Evolutionary conservation across 2,113 vertebrate genomes (phyloP).

Genomic region (Seriola quinqueradiata): DNA sequence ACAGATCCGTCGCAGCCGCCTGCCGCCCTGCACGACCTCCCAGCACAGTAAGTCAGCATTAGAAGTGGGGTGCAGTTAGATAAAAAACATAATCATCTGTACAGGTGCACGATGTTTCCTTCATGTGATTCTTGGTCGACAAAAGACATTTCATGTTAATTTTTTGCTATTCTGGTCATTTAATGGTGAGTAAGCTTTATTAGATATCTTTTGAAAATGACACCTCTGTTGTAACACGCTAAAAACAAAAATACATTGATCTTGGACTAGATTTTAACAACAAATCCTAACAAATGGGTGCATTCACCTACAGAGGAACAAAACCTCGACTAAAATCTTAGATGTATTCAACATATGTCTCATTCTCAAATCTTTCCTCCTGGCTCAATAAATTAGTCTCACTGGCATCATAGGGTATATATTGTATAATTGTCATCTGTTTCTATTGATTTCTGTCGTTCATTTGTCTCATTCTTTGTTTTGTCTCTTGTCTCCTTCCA

Average conservation of each 20-base stretch:
- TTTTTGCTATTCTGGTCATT: not conserved
- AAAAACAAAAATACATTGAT: not conserved
- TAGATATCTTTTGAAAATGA: not conserved
- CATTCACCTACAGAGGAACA: not conserved
- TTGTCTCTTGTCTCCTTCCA: not conserved
- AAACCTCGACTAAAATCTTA: not conserved
- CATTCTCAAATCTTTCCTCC: not conserved
- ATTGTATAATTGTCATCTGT: not conserved
- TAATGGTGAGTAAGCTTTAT: not conserved
- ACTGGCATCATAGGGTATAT: not conserved
- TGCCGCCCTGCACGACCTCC: conserved; percentile 70
- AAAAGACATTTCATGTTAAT: not conserved
- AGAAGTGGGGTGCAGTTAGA: not conserved
- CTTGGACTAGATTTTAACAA: too few species aligned
- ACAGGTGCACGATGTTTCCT: not conserved
- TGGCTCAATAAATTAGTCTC: not conserved
- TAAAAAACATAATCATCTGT: not conserved
- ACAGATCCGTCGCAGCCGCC: conserved; percentile 90
- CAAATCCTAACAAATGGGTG: too few species aligned
- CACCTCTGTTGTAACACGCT: not conserved
- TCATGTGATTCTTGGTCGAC: not conserved
- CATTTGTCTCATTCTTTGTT: not conserved
- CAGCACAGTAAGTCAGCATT: conserved; percentile 71
- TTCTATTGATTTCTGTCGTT: not conserved
- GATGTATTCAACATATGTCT: not conserved